Conservation (phyloP, 1,140 invertebrate species). For the Babylonia areolata region DNA sequence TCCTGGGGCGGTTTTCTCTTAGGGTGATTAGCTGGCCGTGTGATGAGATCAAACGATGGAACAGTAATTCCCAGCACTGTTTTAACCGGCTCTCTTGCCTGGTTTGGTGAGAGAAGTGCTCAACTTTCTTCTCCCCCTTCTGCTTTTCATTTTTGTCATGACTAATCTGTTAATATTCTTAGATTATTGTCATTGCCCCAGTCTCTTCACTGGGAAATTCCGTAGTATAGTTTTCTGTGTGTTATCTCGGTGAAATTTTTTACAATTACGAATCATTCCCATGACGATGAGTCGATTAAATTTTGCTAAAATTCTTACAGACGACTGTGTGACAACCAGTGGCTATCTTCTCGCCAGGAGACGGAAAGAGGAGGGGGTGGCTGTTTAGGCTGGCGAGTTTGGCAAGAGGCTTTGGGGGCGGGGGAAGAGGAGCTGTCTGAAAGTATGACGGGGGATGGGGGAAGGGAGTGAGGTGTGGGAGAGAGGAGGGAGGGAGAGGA, state of each 20-base stretch:
- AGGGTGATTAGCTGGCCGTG: neutral
- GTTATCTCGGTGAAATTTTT: too few relatives aligned
- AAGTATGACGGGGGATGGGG: too few relatives aligned
- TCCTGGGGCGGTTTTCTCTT: constrained; percentile 4
- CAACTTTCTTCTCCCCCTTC: too few relatives aligned
- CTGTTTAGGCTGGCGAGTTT: neutral
- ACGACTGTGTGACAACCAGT: neutral
- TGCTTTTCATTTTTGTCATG: neutral
- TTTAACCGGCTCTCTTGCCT: neutral
- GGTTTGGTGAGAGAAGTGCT: too few relatives aligned
- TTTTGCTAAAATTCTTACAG: too few relatives aligned
- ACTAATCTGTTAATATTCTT: too few relatives aligned
- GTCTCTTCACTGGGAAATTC: too few relatives aligned
- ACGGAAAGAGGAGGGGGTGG: neutral
- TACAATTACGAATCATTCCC: too few relatives aligned
- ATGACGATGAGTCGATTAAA: too few relatives aligned
- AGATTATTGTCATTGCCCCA: too few relatives aligned
- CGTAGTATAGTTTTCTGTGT: too few relatives aligned
- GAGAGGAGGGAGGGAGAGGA: neutral
- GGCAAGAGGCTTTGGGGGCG: neutral
- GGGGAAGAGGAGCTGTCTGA: neutral
- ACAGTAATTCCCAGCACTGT: neutral
- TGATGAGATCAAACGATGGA: constrained; percentile 1
- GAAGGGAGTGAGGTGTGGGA: neutral
- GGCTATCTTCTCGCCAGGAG: neutral